Percentiles rank a stretch among this genome's conserved stretches.
These are phyloP conservation scores for Salminus brasiliensis DNA, from an alignment of 2,113 vertebrate genomes.

Conservation along the genomic window DNA sequence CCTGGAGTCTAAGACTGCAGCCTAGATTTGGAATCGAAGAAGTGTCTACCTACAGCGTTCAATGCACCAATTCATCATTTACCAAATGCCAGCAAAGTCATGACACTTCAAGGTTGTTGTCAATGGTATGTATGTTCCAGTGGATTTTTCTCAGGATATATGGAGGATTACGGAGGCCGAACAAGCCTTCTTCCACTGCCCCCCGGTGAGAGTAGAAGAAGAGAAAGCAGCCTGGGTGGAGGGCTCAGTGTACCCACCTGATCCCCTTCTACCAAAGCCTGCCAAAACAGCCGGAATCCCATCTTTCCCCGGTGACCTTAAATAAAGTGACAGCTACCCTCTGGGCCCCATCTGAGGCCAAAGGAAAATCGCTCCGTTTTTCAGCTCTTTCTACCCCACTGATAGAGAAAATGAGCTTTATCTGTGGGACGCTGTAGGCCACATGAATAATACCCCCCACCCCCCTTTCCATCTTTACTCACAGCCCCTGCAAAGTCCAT, in stretches of 20 bases:
- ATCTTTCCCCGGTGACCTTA: conserved; percentile 81
- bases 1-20: not conserved
- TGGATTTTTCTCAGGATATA: not conserved
- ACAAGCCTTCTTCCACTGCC: conserved; percentile 11
- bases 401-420: conserved; percentile 79
- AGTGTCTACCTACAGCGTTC: not conserved
- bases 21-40: not conserved
- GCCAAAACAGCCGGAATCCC: conserved; percentile 75
- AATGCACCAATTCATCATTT: conserved; percentile 10
- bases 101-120: conserved; percentile 32
- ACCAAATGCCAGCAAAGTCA: conserved; percentile 6
- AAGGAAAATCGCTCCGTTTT: conserved; percentile 74
- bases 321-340: conserved; percentile 77
- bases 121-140: not conserved
- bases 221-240: conserved; percentile 65
- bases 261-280: conserved; percentile 72
- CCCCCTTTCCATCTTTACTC: conserved; percentile 57
- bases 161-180: conserved; percentile 22
- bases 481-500: conserved; percentile 69
- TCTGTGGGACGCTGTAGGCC: conserved; percentile 73
- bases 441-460: conserved; percentile 70
- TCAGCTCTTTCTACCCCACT: conserved; percentile 74
- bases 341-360: conserved; percentile 73
- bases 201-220: conserved; percentile 66
- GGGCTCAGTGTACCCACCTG: conserved; percentile 63